These are phyloP conservation scores for Rhinella marina DNA, from an alignment of 2,797 vertebrate genomes.

Conservation along the genomic window DNA sequence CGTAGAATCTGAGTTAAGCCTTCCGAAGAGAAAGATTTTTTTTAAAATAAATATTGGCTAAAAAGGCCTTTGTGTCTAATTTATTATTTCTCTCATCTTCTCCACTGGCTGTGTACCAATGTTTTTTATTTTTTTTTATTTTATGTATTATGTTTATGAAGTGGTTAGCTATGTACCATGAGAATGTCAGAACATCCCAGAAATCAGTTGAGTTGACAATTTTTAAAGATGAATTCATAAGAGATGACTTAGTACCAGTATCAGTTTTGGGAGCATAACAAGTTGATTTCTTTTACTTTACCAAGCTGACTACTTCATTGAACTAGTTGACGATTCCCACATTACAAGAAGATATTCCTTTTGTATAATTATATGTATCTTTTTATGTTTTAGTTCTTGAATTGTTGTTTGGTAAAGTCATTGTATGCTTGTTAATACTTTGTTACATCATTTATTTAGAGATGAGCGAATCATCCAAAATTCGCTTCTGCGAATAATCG, in stretches of 20 bases:
- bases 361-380: constrained; percentile 17
- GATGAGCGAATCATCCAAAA: too few relatives aligned
- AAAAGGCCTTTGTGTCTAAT: neutral
- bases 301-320: constrained; percentile 5
- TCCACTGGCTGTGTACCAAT: neutral
- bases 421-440: neutral
- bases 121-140: neutral
- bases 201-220: neutral
- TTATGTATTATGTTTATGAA: neutral
- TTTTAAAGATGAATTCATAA: constrained; percentile 4
- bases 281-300: constrained; percentile 7
- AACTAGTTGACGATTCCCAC: neutral
- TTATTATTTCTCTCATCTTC: constrained; percentile 1
- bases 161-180: neutral
- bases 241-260: neutral
- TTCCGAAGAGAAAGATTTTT: too few relatives aligned
- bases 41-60: neutral
- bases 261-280: neutral
- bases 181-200: neutral
- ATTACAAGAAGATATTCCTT: neutral
- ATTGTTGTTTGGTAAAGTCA: neutral
- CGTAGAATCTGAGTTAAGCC: too few relatives aligned
- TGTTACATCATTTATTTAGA: neutral
- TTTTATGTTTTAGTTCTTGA: neutral
- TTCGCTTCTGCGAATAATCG: too few relatives aligned